These are phyloP conservation scores for Poeciliopsis infans DNA, from an alignment of 2,797 vertebrate genomes.

Conservation along the genomic window DNA sequence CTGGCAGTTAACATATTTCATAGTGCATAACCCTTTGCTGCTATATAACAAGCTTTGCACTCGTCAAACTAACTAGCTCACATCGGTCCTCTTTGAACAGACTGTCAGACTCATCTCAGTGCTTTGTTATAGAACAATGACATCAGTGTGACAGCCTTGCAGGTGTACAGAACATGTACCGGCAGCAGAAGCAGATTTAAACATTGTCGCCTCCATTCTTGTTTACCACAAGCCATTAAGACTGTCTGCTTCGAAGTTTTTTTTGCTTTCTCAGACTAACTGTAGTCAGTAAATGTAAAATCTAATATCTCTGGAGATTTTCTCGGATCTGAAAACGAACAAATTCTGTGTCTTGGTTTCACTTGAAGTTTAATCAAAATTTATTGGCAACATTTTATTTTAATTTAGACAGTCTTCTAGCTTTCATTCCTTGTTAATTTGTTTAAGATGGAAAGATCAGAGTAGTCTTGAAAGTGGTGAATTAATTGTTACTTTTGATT, in stretches of 20 bases:
- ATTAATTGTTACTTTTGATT: not conserved
- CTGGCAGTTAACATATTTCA: constrained; percentile 62
- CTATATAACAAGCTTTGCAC: constrained; percentile 37
- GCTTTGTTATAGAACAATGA: constrained; percentile 44
- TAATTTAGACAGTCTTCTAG: not conserved
- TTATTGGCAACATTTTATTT: not conserved
- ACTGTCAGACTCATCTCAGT: constrained; percentile 52
- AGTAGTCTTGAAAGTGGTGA: not conserved
- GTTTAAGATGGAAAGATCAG: not conserved
- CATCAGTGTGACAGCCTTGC: constrained; percentile 39
- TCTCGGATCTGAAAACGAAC: not conserved
- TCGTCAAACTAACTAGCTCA: constrained; percentile 57
- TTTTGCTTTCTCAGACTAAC: constrained; percentile 3
- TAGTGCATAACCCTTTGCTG: constrained; percentile 51
- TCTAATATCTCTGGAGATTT: not conserved
- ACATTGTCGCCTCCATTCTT: not conserved
- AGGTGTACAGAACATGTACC: constrained; percentile 45
- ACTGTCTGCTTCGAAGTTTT: not conserved
- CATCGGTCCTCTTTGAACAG: constrained; percentile 46
- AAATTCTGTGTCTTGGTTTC: constrained; percentile 10
- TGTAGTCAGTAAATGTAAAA: not conserved
- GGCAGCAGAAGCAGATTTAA: constrained; percentile 37
- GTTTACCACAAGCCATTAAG: constrained; percentile 8
- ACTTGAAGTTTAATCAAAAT: constrained; percentile 3
- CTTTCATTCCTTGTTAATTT: not conserved